A percentile compares a stretch with the other conserved stretches of the same genome.
These are phyloP conservation scores for Acomys russatus DNA, from an alignment of 2,797 vertebrate species.

Conservation along the genomic window DNA sequence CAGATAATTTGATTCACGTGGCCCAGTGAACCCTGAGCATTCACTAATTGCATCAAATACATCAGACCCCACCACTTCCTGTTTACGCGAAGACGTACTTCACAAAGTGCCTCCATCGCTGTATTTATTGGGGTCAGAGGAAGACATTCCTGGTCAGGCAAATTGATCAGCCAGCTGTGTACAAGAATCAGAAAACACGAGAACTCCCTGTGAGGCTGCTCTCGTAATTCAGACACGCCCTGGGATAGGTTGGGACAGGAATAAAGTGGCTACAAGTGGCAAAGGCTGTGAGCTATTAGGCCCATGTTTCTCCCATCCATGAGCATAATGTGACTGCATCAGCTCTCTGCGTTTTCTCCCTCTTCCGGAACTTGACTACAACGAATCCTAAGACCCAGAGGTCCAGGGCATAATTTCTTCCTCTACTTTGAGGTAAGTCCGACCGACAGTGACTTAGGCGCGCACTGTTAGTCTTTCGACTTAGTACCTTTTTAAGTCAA, in stretches of 20 bases:
- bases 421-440: constrained; percentile 20
- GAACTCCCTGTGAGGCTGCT: background rate
- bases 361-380: background rate
- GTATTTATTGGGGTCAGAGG: background rate
- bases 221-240: background rate
- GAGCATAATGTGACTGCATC: background rate
- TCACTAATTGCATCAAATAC: background rate
- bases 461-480: constrained; percentile 45
- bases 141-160: background rate
- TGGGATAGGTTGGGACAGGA: background rate
- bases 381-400: constrained; percentile 30
- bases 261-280: background rate
- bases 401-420: background rate
- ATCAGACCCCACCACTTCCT: background rate
- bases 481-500: constrained; percentile 55
- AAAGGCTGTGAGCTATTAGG: background rate
- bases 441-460: constrained; percentile 2
- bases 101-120: background rate
- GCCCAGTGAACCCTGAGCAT: background rate
- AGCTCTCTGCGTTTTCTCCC: background rate
- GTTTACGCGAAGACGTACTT: constrained; percentile 15
- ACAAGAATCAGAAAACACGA: background rate
- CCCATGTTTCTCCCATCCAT: background rate
- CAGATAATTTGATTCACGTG: constrained; percentile 11
- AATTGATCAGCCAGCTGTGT: background rate